A percentile compares a stretch with the other conserved stretches of the same genome.
These are phyloP conservation scores for Armadillidium nasatum DNA, from an alignment of 1,140 invertebrate genomes.

Conservation along the genomic window DNA sequence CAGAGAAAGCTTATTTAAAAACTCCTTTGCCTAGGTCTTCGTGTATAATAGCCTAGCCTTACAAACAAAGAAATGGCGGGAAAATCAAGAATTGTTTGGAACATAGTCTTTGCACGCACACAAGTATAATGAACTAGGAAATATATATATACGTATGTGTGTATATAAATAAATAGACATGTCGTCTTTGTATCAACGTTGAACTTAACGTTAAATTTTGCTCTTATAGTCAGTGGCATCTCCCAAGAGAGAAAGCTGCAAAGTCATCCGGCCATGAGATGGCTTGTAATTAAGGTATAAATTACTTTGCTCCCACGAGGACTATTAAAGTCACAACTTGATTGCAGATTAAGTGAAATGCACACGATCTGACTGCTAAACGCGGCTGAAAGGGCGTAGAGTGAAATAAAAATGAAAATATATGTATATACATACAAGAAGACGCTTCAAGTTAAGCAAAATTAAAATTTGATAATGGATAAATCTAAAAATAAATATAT, in stretches of 20 bases:
- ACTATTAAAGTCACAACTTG: conserved; percentile 36
- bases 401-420: too few relatives aligned
- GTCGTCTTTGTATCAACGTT: conserved; percentile 8
- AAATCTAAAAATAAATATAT: too few relatives aligned
- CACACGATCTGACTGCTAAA: conserved; percentile 29
- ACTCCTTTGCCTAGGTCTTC: too few relatives aligned
- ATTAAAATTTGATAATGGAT: background rate
- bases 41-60: too few relatives aligned
- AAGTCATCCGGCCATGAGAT: background rate
- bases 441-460: background rate
- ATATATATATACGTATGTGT: too few relatives aligned
- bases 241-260: background rate
- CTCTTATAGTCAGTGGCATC: background rate
- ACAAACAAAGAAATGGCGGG: too few relatives aligned
- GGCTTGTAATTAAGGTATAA: conserved; percentile 34
- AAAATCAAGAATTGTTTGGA: too few relatives aligned
- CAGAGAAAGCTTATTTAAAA: too few relatives aligned
- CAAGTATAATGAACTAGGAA: too few relatives aligned
- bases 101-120: too few relatives aligned
- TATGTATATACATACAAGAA: background rate
- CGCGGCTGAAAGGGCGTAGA: background rate
- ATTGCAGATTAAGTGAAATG: conserved; percentile 44
- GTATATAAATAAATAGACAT: too few relatives aligned
- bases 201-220: background rate
- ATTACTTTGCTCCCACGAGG: conserved; percentile 33